Conservation (phyloP, 2,888 invertebrate genomes). For the Blastobasis lacticolella region DNA sequence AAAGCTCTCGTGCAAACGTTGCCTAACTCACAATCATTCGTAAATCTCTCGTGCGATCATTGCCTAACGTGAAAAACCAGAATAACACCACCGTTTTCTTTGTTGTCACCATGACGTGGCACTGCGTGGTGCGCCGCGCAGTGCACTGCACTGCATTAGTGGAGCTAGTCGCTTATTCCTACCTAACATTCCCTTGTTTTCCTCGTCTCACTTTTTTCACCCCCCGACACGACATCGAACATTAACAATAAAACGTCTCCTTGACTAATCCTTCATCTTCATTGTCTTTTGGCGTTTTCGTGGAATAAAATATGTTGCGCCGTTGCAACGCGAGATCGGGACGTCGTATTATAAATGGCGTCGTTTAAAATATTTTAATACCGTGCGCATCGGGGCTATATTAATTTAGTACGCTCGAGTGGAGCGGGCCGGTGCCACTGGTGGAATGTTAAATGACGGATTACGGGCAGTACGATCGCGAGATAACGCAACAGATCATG, state of each 20-base stretch:
- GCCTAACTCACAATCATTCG: no score
- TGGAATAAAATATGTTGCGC: conserved; percentile 69
- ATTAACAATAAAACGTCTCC: conserved; percentile 66
- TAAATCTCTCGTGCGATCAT: no score
- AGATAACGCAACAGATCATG: conserved; percentile 54
- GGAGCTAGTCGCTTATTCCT: no score
- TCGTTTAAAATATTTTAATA: conserved; percentile 74
- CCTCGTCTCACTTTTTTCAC: conserved; percentile 51
- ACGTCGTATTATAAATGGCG: conserved; percentile 72
- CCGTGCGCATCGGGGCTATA: conserved; percentile 68
- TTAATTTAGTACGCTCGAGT: conserved; percentile 71
- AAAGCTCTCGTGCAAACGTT: no score
- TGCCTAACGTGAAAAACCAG: no score
- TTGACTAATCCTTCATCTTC: conserved; percentile 72
- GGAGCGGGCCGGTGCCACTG: conserved; percentile 62
- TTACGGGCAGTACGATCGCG: conserved; percentile 63
- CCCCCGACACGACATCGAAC: conserved; percentile 44
- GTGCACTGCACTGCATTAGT: no score
- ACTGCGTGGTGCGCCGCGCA: no score
- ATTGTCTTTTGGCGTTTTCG: conserved; percentile 74
- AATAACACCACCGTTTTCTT: no score
- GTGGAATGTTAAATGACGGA: conserved; percentile 72
- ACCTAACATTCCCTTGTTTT: conserved; percentile 58
- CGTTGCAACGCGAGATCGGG: conserved; percentile 66
- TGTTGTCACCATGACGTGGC: no score